A percentile compares a stretch with the other conserved stretches of the same genome.
These are phyloP conservation scores for Huso huso DNA, from an alignment of 2,797 vertebrate species.

Conservation along the genomic window DNA sequence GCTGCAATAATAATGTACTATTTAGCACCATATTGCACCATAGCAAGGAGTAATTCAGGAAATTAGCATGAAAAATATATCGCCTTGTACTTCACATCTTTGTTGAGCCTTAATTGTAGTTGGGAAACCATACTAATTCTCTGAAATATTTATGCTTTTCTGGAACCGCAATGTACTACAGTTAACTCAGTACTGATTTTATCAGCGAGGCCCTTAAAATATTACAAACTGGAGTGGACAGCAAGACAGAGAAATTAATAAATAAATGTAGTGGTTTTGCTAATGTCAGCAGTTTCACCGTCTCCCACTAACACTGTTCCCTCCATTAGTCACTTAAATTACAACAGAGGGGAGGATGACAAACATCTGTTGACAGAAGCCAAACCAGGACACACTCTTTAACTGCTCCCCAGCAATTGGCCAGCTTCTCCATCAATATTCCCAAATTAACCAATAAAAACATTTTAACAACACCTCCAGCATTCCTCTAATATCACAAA, in stretches of 20 bases:
- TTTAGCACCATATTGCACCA: too few species aligned
- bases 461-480: too few species aligned
- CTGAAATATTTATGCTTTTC: too few species aligned
- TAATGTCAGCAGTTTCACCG: slow-evolving; percentile 44
- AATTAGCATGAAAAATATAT: too few species aligned
- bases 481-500: too few species aligned
- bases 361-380: slow-evolving; percentile 58
- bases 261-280: slow-evolving; percentile 29
- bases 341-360: slow-evolving; percentile 42
- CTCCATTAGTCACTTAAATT: slow-evolving; percentile 44
- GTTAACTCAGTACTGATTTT: too few species aligned
- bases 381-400: slow-evolving; percentile 48
- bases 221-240: slow-evolving; percentile 24
- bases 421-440: slow-evolving; percentile 67
- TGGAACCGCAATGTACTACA: too few species aligned
- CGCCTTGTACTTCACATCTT: too few species aligned
- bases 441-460: slow-evolving; percentile 31
- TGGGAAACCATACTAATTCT: too few species aligned
- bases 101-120: too few species aligned
- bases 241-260: slow-evolving; percentile 25
- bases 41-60: too few species aligned
- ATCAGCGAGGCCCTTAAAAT: slow-evolving; percentile 7
- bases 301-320: slow-evolving; percentile 29
- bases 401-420: slow-evolving; percentile 28
- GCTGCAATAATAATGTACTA: too few species aligned